Evolutionary conservation across 92 coral and sea anemone species (phyloP).

Genomic region (Palythoa caribaeorum): DNA sequence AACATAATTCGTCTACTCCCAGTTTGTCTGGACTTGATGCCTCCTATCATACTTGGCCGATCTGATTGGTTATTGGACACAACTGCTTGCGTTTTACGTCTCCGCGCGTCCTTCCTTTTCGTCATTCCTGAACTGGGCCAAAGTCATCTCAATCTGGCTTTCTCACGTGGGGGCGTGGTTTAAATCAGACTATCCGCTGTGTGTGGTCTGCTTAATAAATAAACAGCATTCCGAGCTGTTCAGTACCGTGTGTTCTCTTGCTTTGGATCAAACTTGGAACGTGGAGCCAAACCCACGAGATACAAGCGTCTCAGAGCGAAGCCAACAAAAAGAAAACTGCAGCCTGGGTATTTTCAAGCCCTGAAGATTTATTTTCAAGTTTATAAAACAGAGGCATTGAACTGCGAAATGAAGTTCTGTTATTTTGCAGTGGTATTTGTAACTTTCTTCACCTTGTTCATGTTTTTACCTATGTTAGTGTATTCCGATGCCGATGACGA

Average conservation of each 20-base stretch:
- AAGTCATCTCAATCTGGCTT: conserved; percentile 55
- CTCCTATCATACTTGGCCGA: conserved; percentile 4
- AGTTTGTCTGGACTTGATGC: conserved; percentile 38
- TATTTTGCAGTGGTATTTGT: conserved; percentile 3
- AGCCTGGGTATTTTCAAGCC: not conserved
- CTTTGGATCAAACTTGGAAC: conserved; percentile 19
- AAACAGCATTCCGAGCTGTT: conserved; percentile 65
- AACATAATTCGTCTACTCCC: conserved; percentile 43
- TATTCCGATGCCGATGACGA: conserved; percentile 24
- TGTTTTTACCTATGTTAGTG: conserved; percentile 16
- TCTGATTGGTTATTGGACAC: conserved; percentile 23
- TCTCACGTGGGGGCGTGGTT: conserved; percentile 78
- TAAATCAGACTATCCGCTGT: conserved; percentile 62
- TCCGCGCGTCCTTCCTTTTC: conserved; percentile 44
- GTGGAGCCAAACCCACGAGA: conserved; percentile 19
- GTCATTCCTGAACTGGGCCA: conserved; percentile 31
- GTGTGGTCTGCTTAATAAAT: conserved; percentile 87
- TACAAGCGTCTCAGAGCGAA: conserved; percentile 21
- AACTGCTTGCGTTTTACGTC: conserved; percentile 5
- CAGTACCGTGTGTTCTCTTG: conserved; percentile 30
- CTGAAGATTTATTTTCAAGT: not conserved
- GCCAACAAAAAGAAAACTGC: not conserved
- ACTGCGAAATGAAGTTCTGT: conserved; percentile 4
- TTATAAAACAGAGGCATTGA: not conserved
- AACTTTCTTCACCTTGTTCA: conserved; percentile 13